phyloP scores from a whole-genome alignment of 2,113 vertebrate species.

The Gulo gulo region DNA sequence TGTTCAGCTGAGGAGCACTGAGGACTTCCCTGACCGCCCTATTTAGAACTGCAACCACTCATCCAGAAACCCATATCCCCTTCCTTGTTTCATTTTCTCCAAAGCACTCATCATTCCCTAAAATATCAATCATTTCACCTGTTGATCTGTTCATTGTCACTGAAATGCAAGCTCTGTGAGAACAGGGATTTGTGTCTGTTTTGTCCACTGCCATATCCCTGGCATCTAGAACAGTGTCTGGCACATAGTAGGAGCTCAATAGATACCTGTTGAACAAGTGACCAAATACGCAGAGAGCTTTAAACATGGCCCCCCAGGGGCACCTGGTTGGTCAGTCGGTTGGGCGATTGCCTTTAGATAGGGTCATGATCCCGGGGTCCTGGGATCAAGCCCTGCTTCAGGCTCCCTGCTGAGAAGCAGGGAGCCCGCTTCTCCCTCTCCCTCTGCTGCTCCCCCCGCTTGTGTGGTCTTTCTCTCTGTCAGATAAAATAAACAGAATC shows the following conservation, averaged over 20 bases:
- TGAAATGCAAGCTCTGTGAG: background rate
- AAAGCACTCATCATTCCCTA: constrained; percentile 6
- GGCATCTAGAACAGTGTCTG: background rate
- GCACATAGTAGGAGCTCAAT: background rate
- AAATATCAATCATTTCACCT: constrained; percentile 13
- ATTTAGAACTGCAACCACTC: background rate
- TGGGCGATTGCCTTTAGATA: too few species aligned
- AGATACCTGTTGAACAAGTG: constrained; percentile 21
- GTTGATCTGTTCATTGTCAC: background rate
- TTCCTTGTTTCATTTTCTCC: constrained; percentile 11
- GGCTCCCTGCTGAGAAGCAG: too few species aligned
- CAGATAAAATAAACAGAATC: too few species aligned
- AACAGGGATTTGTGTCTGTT: background rate
- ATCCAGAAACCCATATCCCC: background rate
- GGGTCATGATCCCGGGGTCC: too few species aligned
- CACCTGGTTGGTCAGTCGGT: too few species aligned
- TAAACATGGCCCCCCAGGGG: background rate
- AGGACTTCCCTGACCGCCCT: background rate
- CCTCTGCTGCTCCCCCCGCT: too few species aligned
- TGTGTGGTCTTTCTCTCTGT: too few species aligned
- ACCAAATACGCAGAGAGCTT: constrained; percentile 12
- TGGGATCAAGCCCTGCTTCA: too few species aligned
- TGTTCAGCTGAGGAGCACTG: background rate
- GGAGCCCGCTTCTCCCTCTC: too few species aligned
- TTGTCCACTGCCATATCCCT: background rate